Evolutionary conservation across 2,113 vertebrate genomes (phyloP), one percentile per base, ranked within the genome.

Genomic region (Ivindomyrus marchei): DNA sequence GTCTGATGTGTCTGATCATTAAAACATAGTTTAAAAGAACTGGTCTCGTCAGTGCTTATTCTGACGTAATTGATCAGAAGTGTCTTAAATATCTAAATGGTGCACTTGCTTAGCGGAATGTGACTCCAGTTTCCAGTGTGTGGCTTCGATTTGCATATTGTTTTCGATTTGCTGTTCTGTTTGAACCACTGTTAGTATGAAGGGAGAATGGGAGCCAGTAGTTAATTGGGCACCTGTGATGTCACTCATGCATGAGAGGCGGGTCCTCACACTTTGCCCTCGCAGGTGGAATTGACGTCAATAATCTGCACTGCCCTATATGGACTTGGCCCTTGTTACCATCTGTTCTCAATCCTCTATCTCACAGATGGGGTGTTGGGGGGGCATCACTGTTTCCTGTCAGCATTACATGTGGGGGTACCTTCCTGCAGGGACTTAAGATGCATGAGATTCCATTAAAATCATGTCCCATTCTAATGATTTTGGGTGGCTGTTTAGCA

Each of bases 381-480:
- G 70, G 74, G 36, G 74, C 74, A 80, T 80, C 74, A 42, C 74
- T 80, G 74, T 80, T 80, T 80, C 74, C 74, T 80, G 74, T 80
- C 74, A 80, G 74, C 74, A 42, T 42, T 80, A 80, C 74, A 80
- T 80, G 74, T 80, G 36, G 74, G 74, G 36, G 31, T 80, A 80
- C 74, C 36, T 39, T 42, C 74, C 31, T 80, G 74, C 74, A 36
- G 36, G 36, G 74, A 80, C 74, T 80, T 80, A 80, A 80, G 74
- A 80, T 80, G 74, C 74, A 80, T 80, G 74, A 80, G 74, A 80
- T 42, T 80, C 36, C 36, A 80, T 39, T 80, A 80, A 80, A 80
- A 42, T 80, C 17, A 42, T 80, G 74, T 36, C 74, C 36, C 74
- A 39, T 80, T 39, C 74, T 80, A 80, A 80, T 80, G 11, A 42